These are phyloP conservation scores for Hydrophis major DNA, from an alignment of 2,797 vertebrate species.

Conservation along the genomic window DNA sequence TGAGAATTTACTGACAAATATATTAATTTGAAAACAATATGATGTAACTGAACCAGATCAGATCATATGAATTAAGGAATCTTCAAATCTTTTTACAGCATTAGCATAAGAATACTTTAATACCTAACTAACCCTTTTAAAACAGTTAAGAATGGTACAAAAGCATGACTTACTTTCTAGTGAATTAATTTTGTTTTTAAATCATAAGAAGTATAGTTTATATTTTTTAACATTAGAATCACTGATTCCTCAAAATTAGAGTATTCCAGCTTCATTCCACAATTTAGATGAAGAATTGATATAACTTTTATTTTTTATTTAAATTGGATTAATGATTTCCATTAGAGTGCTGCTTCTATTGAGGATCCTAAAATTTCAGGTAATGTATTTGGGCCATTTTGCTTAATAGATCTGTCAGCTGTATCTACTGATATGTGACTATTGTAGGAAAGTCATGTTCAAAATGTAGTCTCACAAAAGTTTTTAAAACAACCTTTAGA, in stretches of 20 bases:
- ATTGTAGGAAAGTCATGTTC: background rate
- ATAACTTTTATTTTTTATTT: background rate
- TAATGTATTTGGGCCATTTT: background rate
- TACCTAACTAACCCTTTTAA: background rate
- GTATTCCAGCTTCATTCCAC: background rate
- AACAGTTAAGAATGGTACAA: background rate
- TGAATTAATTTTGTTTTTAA: background rate
- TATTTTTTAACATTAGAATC: background rate
- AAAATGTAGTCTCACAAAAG: background rate
- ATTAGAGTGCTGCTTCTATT: background rate
- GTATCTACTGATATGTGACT: background rate
- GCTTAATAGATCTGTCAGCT: background rate
- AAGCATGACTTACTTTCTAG: background rate
- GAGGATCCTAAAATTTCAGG: background rate
- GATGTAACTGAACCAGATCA: background rate
- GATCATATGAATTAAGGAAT: background rate
- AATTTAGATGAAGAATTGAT: background rate
- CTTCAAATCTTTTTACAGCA: background rate
- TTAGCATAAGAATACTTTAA: background rate
- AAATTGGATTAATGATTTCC: background rate
- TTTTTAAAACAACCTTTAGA: background rate
- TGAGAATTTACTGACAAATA: background rate
- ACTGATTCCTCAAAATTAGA: background rate
- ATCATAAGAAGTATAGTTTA: background rate
- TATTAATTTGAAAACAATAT: background rate